phyloP scores from a whole-genome alignment of 2,797 vertebrate genomes.

The Trachops cirrhosus region DNA sequence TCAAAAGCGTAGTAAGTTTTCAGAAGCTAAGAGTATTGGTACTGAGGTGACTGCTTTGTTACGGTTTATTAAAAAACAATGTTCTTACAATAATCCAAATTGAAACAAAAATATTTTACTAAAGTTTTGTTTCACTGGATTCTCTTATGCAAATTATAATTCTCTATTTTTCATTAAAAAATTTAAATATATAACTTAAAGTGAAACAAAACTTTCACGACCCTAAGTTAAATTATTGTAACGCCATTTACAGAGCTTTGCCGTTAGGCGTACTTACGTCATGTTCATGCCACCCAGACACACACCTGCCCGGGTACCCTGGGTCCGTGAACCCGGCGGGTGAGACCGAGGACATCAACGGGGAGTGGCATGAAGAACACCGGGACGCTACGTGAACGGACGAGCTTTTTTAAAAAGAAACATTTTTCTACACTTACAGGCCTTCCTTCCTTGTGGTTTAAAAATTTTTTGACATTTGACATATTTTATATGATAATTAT shows the following conservation, averaged over 20 bases:
- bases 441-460: background rate
- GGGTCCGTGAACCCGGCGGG: background rate
- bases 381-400: background rate
- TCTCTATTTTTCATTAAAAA: background rate
- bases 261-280: background rate
- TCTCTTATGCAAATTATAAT: constrained; percentile 32
- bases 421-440: background rate
- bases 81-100: background rate
- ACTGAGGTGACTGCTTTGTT: constrained; percentile 29
- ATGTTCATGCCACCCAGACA: background rate
- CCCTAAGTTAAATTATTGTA: background rate
- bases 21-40: background rate
- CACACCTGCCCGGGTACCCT: background rate
- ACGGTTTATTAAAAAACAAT: constrained; percentile 5
- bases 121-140: background rate
- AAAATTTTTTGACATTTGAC: background rate
- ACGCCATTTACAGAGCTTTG: background rate
- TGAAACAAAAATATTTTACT: constrained; percentile 22
- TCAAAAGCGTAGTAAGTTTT: background rate
- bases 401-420: background rate
- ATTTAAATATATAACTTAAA: constrained; percentile 45
- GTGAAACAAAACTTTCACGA: constrained; percentile 51
- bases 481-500: background rate
- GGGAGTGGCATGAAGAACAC: background rate
- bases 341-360: background rate